Evolutionary conservation across 2,797 vertebrate species (phyloP), one percentile per base, ranked within the genome.

Genomic region (Pogoniulus pusillus): DNA sequence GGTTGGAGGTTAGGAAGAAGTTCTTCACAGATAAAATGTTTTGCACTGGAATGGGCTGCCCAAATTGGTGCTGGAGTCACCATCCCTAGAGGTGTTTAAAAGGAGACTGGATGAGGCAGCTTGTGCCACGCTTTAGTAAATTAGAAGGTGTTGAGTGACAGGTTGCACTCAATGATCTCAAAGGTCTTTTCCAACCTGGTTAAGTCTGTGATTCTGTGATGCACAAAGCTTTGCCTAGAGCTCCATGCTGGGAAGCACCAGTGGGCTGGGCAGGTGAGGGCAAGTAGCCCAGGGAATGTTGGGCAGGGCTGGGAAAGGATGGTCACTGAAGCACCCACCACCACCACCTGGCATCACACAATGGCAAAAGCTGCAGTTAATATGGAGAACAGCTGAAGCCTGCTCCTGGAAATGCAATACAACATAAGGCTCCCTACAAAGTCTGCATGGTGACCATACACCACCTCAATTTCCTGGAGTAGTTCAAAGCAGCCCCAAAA

Each of bases 271-370:
- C 23, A 32, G 19, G 16, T 37, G 3, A 0, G 55, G 26, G 13
- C 2, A 2, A 82, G 32, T 23, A 55, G n/a, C 43, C 23, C 2
- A 5, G n/a, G 41, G 15, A 22, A 22, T 1, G 0, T 3, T 18
- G 29, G 41, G 13, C 16, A 41, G 60, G 58, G 41, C 24, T n/a
- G 15, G 27, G 22, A 16, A 9, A 37, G 19, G 4, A 6, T 27
- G 37, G 17, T 23, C 16, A 19, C 29, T 51, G 32, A 30, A 55
- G 58, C 37, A 66, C 27, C 10, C 19, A 8, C 32, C 24, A 8
- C 32, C 24, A 51, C 35, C 75, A 22, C 32, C 17, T 4, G 2
- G n/a, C 9, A 37, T 45, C 80, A 26, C 37, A 29, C 8, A 24
- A 18, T 4, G 22, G 49, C 27, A 63, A 59, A 80, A 64, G 2